Conservation (phyloP, 2,888 invertebrate species). For the Pristionchus mayeri region DNA sequence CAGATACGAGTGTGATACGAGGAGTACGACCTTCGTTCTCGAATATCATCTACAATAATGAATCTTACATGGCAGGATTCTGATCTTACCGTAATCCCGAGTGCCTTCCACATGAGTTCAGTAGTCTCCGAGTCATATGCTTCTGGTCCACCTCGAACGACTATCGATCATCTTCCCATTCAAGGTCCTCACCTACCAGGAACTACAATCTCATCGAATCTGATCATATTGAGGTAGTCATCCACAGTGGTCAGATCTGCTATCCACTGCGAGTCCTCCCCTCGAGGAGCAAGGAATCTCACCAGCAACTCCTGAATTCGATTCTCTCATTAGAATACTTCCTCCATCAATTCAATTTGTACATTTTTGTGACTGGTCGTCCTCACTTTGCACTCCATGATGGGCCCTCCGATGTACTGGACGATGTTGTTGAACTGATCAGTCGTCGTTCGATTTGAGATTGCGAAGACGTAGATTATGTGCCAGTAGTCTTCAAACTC, state of each 20-base stretch:
- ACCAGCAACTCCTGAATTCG: constrained; percentile 51
- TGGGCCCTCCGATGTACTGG: constrained; percentile 58
- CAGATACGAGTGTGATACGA: constrained; percentile 60
- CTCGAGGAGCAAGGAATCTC: constrained; percentile 59
- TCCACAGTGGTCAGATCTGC: constrained; percentile 54
- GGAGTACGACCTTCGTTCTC: constrained; percentile 12
- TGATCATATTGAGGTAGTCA: constrained; percentile 54
- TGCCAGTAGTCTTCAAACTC: constrained; percentile 56
- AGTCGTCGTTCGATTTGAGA: constrained; percentile 59
- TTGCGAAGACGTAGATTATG: constrained; percentile 63
- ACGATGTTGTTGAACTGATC: constrained; percentile 57
- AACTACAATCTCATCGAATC: constrained; percentile 56
- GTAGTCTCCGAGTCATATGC: constrained; percentile 34
- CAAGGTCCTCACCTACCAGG: background rate
- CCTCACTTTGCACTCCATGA: constrained; percentile 57
- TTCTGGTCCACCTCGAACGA: constrained; percentile 8
- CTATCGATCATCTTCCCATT: background rate
- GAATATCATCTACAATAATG: background rate
- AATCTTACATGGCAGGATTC: background rate
- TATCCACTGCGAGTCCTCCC: constrained; percentile 61
- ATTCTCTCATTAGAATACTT: background rate
- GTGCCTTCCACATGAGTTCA: constrained; percentile 41
- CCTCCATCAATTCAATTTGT: background rate
- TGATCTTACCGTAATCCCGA: constrained; percentile 17
- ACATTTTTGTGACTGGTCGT: constrained; percentile 13